A percentile compares a stretch with the other conserved stretches of the same genome.
These are phyloP conservation scores for Microcaecilia unicolor DNA, from an alignment of 2,797 vertebrate species.

Conservation along the genomic window DNA sequence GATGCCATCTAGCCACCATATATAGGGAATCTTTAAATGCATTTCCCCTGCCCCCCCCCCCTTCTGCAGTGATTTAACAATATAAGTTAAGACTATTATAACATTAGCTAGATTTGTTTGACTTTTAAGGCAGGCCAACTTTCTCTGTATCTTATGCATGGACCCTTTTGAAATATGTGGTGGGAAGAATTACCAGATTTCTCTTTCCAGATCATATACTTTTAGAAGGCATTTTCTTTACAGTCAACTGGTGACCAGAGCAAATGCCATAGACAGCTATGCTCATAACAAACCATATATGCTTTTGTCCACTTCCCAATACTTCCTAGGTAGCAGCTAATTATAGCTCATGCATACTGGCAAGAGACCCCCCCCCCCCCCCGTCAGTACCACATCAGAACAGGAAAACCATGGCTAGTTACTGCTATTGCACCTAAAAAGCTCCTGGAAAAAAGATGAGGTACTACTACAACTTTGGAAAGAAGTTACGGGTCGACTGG, in stretches of 20 bases:
- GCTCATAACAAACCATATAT: constrained; percentile 38
- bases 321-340: constrained; percentile 39
- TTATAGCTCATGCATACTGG: constrained; percentile 41
- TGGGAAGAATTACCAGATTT: no score
- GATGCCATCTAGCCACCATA: no score
- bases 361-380: constrained; percentile 35
- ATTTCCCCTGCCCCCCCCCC: no score
- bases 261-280: constrained; percentile 33
- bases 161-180: no score
- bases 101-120: no score
- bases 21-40: no score
- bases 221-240: no score
- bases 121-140: no score
- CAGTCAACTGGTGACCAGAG: constrained; percentile 41
- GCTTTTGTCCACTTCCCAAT: constrained; percentile 41
- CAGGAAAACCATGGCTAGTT: constrained; percentile 46
- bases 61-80: no score
- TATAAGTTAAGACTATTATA: no score
- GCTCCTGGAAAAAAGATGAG: constrained; percentile 44
- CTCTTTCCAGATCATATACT: no score
- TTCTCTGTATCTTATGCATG: no score
- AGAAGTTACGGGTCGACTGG: constrained; percentile 34
- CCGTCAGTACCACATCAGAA: constrained; percentile 36
- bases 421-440: constrained; percentile 41
- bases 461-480: constrained; percentile 40